Evolutionary conservation across 2,797 vertebrate genomes (phyloP), one percentile per base, ranked within the genome.

Genomic region (Gymnothorax reevesii): DNA sequence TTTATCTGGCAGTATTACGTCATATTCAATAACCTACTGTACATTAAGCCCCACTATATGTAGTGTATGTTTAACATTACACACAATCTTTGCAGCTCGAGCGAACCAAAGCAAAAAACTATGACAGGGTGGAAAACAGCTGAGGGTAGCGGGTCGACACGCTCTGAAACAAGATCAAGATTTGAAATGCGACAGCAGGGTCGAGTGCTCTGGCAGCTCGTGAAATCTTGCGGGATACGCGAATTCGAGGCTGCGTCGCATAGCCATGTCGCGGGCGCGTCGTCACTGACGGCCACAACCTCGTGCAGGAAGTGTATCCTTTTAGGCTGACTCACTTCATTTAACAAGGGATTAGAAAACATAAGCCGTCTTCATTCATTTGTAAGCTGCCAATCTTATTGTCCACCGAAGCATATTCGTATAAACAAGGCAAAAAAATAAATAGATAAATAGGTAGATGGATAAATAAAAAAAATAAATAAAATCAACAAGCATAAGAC

Each of bases 361-460:
- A 69, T n/a, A 69, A n/a, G 5, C 64, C 8, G 33, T 75, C 71
- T 75, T 2, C 71, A 75, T 42, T 75, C 9, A 33, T 75, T 27
- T 75, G 25, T 33, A 75, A 75, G 15, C 71, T 75, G 71, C 10
- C 71, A 75, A 75, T 75, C 27, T 42, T 17, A 75, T 75, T 75
- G 33, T 33, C 33, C 71, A 42, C 33, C 33, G 9, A 10, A 0
- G 27, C 9, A 7, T 8, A 42, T 75, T 12, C 71, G 42, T 42
- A 20, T 66, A 20, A 66, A 75, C 15, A 13, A 13, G 17, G 15
- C 17, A 64, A 64, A 5, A 64, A 64, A 42, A 42, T 42, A 42
- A 42, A 42, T 42, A 42, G 33, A 42, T 42, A 42, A 42, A 42
- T 42, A 42, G 33, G 33, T 42, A 42, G 15, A 75, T 13, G 42